phyloP scores from a whole-genome alignment of 2,888 invertebrate species.

The Archips xylosteana region DNA sequence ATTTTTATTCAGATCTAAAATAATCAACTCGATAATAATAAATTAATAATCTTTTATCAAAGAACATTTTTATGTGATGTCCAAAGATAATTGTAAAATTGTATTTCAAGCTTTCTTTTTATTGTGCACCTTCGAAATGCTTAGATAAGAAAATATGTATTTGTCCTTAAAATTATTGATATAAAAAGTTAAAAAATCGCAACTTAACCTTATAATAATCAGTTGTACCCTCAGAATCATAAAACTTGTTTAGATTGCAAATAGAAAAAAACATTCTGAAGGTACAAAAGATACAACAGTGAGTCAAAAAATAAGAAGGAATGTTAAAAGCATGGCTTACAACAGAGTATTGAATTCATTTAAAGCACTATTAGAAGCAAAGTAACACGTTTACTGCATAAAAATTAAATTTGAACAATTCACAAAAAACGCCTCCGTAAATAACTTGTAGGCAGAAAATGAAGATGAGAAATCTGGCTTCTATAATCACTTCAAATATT shows the following conservation, averaged over 20 bases:
- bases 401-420: not conserved
- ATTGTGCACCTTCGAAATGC: constrained; percentile 29
- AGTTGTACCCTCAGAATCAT: not conserved
- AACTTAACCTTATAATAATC: constrained; percentile 4
- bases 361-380: not conserved
- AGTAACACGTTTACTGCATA: not conserved
- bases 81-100: constrained; percentile 14
- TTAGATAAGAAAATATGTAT: constrained; percentile 21
- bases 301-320: constrained; percentile 10
- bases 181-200: constrained; percentile 13
- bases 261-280: not conserved
- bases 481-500: not conserved
- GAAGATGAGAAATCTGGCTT: not conserved
- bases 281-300: constrained; percentile 5
- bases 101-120: not conserved
- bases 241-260: not conserved
- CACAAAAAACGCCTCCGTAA: not conserved
- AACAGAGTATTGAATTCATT: constrained; percentile 1
- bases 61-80: constrained; percentile 12
- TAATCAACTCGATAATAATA: constrained; percentile 9
- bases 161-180: constrained; percentile 10
- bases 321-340: not conserved
- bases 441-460: not conserved
- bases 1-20: constrained; percentile 35
- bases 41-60: constrained; percentile 2